Evolutionary conservation across 2,888 invertebrate genomes (phyloP), one percentile per base, ranked within the genome.

Genomic region (Ethmia dodecea): DNA sequence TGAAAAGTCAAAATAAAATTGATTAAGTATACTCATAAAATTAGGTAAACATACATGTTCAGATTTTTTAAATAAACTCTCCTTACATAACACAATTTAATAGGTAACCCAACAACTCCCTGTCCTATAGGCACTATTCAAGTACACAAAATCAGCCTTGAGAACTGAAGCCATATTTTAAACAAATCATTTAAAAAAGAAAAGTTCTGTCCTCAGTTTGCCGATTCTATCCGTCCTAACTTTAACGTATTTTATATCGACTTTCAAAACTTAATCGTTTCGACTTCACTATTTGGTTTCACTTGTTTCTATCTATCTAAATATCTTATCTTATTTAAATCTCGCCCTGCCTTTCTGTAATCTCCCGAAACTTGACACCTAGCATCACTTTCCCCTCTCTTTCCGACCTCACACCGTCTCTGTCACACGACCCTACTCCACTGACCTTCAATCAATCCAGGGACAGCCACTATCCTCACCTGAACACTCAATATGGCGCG

Each of bases 401-500:
- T 28, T 13, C 10, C 3, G 13, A 28, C 8, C 28, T 13, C 14
- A 10, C 6, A 8, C 6, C 14, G 25, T 3, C 6, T 9, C 10
- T 25, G 9, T 13, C 6, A 13, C 5, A 16, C 18, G 13, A 28
- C 13, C n/a, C 8, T 28, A 16, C 12, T 16, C 18, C 20, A 14
- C 14, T 33, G 33, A 32, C 34, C 38, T 28, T 28, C 14, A 28
- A 27, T 11, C 20, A 22, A 29, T 28, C 31, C 25, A 22, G 22
- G 14, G 14, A 6, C 28, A 5, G 8, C 9, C 28, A 11, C 9
- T 37, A 28, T 28, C 42, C 16, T 20, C 32, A 48, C 41, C 40
- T 35, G 47, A 41, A 47, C 49, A 48, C 49, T 49, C 49, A 41
- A 44, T 49, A 48, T 37, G 41, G 41, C 38, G 44, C 35, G 27